Evolutionary conservation across 53 echinoderm and acorn worm genomes (phyloP), one percentile per base, ranked within the genome.

Genomic region (Pentamera pediparva): DNA sequence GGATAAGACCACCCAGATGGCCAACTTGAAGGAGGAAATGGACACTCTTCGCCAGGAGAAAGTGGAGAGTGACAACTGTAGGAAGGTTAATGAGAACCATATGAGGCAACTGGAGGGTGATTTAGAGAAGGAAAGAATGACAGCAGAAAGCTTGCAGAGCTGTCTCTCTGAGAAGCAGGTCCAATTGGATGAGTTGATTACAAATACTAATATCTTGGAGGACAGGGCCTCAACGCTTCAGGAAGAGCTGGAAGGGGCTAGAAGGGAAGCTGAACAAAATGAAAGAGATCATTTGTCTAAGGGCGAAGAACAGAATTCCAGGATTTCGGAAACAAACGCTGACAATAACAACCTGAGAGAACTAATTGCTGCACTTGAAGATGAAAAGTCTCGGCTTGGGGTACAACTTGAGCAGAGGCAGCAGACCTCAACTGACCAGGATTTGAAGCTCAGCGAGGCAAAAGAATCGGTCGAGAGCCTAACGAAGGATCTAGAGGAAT

Each of bases 41-140:
- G 58, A 59, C 6, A 69, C 65, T 75, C 50, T 54, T 31, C 78
- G 32, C 13, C 67, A 79, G 74, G 65, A 87, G 41, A 75, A 51
- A 41, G 67, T n/a, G 8, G 67, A 67, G 18, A 31, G 6, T 13
- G 39, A 54, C 54, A 38, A 21, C 53, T 55, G 36, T 15, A 33
- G 38, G 63, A 75, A 4, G 20, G 55, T 27, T 63, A 81, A 61
- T 43, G 67, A 67, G 20, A 67, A 67, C 6, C 40, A 30, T 43
- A 67, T 67, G 17, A 39, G 27, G 17, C 41, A 67, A 67, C 31
- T 67, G 4, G 67, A 67, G 31, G 38, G 10, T 4, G 67, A 67
- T 11, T 12, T 67, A 9, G 67, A 67, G 29, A 67, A 41, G 24
- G 30, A 39, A 27, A 67, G 28, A 26, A 39, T 11, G 38, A 28